Evolutionary conservation across 2,113 vertebrate genomes (phyloP).

Genomic region (Panthera tigris): DNA sequence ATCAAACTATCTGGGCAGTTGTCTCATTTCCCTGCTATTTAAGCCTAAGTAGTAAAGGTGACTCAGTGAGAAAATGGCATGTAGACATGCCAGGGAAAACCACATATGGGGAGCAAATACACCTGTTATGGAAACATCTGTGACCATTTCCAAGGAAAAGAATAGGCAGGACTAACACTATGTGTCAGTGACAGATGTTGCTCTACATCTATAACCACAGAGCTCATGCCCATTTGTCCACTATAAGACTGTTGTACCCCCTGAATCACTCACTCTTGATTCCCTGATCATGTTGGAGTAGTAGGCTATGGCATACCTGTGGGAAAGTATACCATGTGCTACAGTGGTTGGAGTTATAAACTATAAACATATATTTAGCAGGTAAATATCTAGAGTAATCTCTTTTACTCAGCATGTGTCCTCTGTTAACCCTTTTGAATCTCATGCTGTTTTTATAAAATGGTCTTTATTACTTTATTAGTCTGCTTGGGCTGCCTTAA

Average conservation of each 20-base stretch:
- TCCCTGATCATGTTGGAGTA: background rate
- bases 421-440: background rate
- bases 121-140: slow-evolving; percentile 30
- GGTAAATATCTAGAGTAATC: background rate
- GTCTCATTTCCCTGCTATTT: background rate
- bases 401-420: background rate
- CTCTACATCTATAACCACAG: background rate
- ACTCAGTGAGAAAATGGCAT: background rate
- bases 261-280: background rate
- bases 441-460: background rate
- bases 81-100: background rate
- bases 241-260: accelerated
- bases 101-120: background rate
- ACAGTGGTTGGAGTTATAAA: background rate
- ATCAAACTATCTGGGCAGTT: background rate
- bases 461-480: background rate
- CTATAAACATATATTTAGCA: background rate
- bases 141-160: background rate
- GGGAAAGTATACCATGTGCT: background rate
- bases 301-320: background rate
- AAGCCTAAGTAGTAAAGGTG: background rate
- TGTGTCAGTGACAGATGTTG: slow-evolving; percentile 25
- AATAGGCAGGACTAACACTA: background rate
- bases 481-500: background rate
- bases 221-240: background rate